Evolutionary conservation across 2,113 vertebrate species (phyloP), one percentile per base, ranked within the genome.

Genomic region (Acrocephalus kingi): DNA sequence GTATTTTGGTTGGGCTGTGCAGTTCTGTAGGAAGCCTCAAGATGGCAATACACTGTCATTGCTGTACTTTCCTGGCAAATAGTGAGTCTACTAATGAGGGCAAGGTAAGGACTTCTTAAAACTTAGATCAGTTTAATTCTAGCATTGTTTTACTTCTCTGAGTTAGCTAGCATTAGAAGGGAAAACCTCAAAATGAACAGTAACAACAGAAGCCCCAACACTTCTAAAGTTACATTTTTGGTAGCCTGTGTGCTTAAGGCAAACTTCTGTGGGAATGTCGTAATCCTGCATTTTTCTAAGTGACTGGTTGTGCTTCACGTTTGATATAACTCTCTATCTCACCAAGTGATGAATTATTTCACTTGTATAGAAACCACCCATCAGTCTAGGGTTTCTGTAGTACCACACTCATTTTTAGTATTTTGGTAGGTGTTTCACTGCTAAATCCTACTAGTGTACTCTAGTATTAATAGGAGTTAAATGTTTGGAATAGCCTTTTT

Each of bases 21-120:
- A 87, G 52, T 96, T 93, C 87, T 80, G 41, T 12, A 49, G 46
- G 11, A 49, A 84, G 45, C 96, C 97, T 94, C 95, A 79, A 87
- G 97, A 75, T 97, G 97, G 97, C 97, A 90, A 72, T 91, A 75
- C 27, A 25, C 78, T 54, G 79, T 76, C 94, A 45, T 21, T 54
- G 73, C 75, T 91, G 3, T 78, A 18, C 27, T 74, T 31, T 3
- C 15, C n/a, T 45, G 6, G 33, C 74, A 51, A 48, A 17, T 14
- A 23, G 1, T 0, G 2, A 35, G 14, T 46, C 4, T 11, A 0
- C 73, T 59, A 22, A 24, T 48, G 56, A 43, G 33, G 37, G 41
- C 58, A 28, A 59, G 11, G 19, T 77, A 27, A 83, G 37, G 37
- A 46, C 27, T 64, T 69, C 25, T 4, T 55, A 55, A 58, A 62